phyloP scores from a whole-genome alignment of 1,140 invertebrate genomes.

The Bombus ignitus region DNA sequence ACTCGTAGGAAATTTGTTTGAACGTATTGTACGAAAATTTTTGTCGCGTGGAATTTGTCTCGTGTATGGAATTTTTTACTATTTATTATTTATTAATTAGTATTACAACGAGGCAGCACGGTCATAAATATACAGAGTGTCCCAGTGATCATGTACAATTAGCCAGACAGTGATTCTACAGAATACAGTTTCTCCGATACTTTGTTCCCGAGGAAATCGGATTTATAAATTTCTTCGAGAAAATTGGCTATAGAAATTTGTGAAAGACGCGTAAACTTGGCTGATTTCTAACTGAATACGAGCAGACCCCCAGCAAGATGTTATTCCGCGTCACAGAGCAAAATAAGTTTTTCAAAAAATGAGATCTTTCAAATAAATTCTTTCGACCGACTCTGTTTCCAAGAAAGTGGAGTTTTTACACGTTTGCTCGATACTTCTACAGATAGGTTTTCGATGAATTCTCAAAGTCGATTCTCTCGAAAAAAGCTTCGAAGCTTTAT shows the following conservation, averaged over 20 bases:
- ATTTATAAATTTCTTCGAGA: not conserved
- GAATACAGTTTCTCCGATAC: not conserved
- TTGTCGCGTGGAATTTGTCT: too few species aligned
- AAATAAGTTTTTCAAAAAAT: not conserved
- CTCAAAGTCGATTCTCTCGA: too few species aligned
- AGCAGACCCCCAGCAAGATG: too few species aligned
- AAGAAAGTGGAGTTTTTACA: too few species aligned
- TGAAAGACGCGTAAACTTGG: not conserved
- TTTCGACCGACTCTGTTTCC: too few species aligned
- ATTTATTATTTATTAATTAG: not conserved
- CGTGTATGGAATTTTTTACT: too few species aligned
- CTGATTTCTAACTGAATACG: not conserved
- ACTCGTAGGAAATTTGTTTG: not conserved
- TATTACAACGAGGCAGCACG: not conserved
- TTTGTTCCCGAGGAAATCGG: not conserved
- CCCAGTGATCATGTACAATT: not conserved
- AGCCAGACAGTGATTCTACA: not conserved
- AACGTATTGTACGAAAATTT: too few species aligned
- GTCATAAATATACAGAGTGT: not conserved
- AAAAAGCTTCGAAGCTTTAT: too few species aligned
- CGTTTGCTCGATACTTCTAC: too few species aligned
- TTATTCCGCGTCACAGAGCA: not conserved
- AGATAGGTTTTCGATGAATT: too few species aligned
- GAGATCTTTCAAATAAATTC: too few species aligned
- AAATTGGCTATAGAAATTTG: not conserved